phyloP scores from a whole-genome alignment of 2,113 vertebrate species.

The Xerus inauris region DNA sequence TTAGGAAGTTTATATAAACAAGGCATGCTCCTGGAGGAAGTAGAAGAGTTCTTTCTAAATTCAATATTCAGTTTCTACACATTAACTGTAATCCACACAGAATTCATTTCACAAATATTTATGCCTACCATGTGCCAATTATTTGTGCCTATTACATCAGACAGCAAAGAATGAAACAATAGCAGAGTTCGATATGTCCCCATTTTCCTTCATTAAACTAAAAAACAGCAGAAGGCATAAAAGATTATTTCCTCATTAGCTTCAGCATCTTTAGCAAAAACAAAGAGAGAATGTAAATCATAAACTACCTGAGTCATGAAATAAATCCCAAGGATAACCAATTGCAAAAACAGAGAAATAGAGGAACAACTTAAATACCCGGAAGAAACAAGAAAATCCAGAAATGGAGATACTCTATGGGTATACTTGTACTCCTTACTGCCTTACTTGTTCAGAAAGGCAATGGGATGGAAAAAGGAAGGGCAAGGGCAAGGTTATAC shows the following conservation, averaged over 20 bases:
- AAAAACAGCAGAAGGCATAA: not conserved
- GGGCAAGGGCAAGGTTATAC: not conserved
- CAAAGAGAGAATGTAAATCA: not conserved
- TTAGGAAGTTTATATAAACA: not conserved
- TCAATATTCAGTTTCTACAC: not conserved
- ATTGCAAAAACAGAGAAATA: not conserved
- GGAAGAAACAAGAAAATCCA: not conserved
- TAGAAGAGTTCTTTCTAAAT: not conserved
- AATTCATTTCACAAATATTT: not conserved
- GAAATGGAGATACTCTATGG: not conserved
- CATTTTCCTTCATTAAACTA: not conserved
- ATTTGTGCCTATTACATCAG: not conserved
- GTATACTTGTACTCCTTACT: too few species aligned
- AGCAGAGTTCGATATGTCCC: not conserved
- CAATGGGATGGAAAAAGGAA: not conserved
- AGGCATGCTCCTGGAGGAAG: not conserved
- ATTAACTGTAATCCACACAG: not conserved
- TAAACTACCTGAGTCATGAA: not conserved
- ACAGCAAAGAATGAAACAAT: not conserved
- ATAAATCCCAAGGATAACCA: not conserved
- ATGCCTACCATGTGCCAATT: not conserved
- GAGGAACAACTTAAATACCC: not conserved
- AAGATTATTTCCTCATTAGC: not conserved
- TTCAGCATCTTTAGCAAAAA: not conserved
- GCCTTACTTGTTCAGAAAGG: not conserved